Conservation (phyloP, 2,113 vertebrate genomes). For the Penelope pileata region DNA sequence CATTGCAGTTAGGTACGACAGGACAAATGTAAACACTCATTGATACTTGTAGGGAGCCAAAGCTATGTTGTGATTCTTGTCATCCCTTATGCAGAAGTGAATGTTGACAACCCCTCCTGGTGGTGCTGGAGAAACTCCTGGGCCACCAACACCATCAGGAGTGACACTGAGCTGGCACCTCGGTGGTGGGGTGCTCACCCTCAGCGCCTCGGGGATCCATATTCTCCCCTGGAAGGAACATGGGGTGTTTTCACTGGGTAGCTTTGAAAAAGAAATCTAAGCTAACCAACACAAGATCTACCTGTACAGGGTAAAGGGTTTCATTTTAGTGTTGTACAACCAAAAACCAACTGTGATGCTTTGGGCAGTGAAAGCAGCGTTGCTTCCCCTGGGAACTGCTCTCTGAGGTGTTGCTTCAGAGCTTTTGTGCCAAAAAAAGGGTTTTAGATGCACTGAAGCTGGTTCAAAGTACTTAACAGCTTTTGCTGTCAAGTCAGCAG, state of each 20-base stretch:
- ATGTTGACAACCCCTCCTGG: too few species aligned
- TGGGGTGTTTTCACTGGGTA: neutral
- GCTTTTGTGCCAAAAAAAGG: neutral
- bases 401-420: neutral
- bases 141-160: too few species aligned
- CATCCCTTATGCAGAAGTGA: too few species aligned
- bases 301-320: fast-evolving
- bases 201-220: too few species aligned
- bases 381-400: neutral
- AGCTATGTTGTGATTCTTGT: too few species aligned
- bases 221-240: too few species aligned
- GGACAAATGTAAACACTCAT: too few species aligned
- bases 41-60: too few species aligned
- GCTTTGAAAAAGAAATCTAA: neutral
- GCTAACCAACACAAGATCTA: neutral
- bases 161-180: too few species aligned
- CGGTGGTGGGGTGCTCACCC: too few species aligned
- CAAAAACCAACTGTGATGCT: neutral
- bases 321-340: neutral
- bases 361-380: neutral
- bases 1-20: too few species aligned
- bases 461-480: neutral
- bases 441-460: neutral
- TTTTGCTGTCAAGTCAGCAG: neutral
- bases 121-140: too few species aligned